Evolutionary conservation across 2,797 vertebrate species (phyloP).

Genomic region (Neopelma chrysocephalum): DNA sequence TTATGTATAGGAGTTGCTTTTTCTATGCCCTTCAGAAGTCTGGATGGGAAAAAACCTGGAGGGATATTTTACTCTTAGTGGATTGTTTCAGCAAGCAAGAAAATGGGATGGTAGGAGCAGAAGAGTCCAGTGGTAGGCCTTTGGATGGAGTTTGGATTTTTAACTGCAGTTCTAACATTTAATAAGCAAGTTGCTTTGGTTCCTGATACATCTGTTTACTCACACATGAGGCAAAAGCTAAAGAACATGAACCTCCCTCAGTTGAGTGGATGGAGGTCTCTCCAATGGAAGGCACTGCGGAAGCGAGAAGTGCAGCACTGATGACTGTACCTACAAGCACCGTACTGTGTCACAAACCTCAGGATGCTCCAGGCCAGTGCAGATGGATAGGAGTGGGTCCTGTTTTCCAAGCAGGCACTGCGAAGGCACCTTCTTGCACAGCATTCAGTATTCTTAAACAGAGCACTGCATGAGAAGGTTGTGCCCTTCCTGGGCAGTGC

Average conservation of each 20-base stretch:
- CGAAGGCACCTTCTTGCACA: neutral
- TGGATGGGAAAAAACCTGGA: neutral
- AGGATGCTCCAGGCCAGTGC: neutral
- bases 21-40: neutral
- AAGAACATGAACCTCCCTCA: neutral
- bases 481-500: neutral
- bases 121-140: neutral
- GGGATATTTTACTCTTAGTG: neutral
- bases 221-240: neutral
- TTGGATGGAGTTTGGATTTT: neutral
- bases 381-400: neutral
- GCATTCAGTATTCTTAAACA: neutral
- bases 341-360: neutral
- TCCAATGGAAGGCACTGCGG: neutral
- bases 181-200: neutral
- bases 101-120: neutral
- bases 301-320: neutral
- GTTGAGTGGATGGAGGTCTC: neutral
- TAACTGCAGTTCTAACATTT: neutral
- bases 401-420: neutral
- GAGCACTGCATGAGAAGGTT: accelerated
- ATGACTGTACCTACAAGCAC: neutral
- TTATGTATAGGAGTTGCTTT: neutral
- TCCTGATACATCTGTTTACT: neutral
- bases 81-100: neutral